phyloP scores from a whole-genome alignment of 2,888 invertebrate species.

The Acleris holmiana region DNA sequence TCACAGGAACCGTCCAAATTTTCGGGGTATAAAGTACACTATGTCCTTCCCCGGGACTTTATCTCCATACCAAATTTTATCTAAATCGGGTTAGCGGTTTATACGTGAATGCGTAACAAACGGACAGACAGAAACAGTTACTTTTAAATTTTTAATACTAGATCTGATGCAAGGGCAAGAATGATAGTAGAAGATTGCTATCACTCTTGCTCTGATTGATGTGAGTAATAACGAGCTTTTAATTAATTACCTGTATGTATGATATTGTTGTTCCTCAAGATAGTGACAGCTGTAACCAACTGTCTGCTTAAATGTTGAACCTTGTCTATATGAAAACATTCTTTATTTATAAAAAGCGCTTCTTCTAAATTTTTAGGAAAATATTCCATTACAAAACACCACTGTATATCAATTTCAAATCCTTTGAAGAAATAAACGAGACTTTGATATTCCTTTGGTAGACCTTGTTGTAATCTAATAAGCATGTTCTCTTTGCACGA shows the following conservation, averaged over 20 bases:
- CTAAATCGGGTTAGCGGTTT: no score
- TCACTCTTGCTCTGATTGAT: no score
- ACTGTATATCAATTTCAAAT: conserved; percentile 45
- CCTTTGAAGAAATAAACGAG: conserved; percentile 47
- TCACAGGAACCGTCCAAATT: no score
- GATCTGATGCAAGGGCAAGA: no score
- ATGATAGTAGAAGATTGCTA: no score
- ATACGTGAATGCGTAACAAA: no score
- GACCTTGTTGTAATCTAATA: conserved; percentile 46
- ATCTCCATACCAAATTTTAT: no score
- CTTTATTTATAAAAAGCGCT: conserved; percentile 44
- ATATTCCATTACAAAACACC: conserved; percentile 62
- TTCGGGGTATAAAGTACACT: no score
- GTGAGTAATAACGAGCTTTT: background rate
- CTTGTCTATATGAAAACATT: conserved; percentile 53
- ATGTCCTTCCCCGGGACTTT: no score
- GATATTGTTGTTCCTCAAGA: conserved; percentile 55
- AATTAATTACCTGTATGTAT: conserved; percentile 64
- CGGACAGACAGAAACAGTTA: no score
- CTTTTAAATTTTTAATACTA: no score
- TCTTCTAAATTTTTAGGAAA: conserved; percentile 58
- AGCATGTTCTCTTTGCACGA: conserved; percentile 48
- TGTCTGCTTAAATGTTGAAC: conserved; percentile 59
- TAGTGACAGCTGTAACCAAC: conserved; percentile 56
- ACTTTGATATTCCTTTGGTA: conserved; percentile 47